Conservation (phyloP, 2,113 vertebrate species). For the Paedocypris sp. region DNA sequence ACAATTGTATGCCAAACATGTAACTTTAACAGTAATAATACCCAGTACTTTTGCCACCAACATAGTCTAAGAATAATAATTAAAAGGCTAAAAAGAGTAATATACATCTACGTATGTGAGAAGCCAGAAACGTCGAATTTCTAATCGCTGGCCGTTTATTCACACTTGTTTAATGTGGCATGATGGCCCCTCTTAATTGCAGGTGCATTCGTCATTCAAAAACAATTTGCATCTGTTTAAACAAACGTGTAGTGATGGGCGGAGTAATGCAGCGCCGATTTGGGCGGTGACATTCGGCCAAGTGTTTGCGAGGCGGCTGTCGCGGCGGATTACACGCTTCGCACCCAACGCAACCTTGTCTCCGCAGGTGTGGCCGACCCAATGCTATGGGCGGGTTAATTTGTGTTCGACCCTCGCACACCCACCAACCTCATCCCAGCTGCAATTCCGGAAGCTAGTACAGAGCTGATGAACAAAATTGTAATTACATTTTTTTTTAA, state of each 20-base stretch:
- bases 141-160: neutral
- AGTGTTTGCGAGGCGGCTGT: conserved; percentile 59
- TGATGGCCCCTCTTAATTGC: neutral
- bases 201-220: neutral
- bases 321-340: conserved; percentile 61
- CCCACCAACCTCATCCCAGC: conserved; percentile 48
- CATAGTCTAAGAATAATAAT: too few species aligned
- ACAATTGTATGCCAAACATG: too few species aligned
- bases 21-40: too few species aligned
- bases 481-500: conserved; percentile 43
- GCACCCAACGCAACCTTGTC: conserved; percentile 53
- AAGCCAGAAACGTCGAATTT: too few species aligned
- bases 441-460: conserved; percentile 44
- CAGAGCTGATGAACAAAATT: conserved; percentile 30
- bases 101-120: too few species aligned
- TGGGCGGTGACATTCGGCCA: conserved; percentile 47
- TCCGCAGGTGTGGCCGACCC: conserved; percentile 55
- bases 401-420: conserved; percentile 16
- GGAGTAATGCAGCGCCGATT: conserved; percentile 24
- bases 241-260: conserved; percentile 20
- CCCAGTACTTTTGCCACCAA: too few species aligned
- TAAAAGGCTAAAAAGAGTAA: too few species aligned
- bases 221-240: conserved; percentile 14
- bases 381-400: conserved; percentile 42
- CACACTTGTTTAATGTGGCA: neutral